Evolutionary conservation across 2,113 vertebrate species (phyloP).

Genomic region (Piprites chloris): DNA sequence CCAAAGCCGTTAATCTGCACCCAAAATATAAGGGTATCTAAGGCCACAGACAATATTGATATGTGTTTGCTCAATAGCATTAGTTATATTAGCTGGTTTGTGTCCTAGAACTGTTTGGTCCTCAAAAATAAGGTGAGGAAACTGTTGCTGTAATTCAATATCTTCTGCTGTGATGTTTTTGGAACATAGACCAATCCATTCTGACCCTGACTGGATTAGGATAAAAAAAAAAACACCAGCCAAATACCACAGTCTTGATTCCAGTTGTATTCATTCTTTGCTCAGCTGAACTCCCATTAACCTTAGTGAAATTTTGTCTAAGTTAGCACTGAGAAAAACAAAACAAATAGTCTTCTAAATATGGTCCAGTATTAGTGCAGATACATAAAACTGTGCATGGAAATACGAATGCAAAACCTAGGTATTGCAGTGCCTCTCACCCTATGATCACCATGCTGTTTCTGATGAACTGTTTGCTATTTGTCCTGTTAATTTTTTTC

Average conservation of each 20-base stretch:
- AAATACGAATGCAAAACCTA: background rate
- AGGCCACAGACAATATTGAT: background rate
- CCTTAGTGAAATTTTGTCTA: background rate
- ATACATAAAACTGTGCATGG: background rate
- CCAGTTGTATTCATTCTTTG: background rate
- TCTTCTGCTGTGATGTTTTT: background rate
- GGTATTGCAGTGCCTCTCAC: background rate
- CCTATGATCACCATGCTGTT: background rate
- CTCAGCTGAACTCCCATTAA: background rate
- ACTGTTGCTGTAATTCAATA: background rate
- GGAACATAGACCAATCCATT: background rate
- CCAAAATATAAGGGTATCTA: background rate
- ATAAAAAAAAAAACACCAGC: background rate
- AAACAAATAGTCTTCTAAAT: background rate
- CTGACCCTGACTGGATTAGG: background rate
- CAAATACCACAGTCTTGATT: background rate
- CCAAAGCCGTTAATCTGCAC: background rate
- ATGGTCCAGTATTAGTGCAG: background rate
- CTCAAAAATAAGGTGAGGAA: background rate
- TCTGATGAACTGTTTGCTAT: background rate
- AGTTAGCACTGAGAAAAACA: background rate
- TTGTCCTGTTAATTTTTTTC: background rate
- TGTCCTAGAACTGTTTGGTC: background rate
- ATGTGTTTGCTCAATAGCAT: background rate
- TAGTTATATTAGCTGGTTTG: background rate